A percentile compares a stretch with the other conserved stretches of the same genome.
These are phyloP conservation scores for Rhinichthys klamathensis DNA, from an alignment of 2,113 vertebrate species.

Conservation along the genomic window DNA sequence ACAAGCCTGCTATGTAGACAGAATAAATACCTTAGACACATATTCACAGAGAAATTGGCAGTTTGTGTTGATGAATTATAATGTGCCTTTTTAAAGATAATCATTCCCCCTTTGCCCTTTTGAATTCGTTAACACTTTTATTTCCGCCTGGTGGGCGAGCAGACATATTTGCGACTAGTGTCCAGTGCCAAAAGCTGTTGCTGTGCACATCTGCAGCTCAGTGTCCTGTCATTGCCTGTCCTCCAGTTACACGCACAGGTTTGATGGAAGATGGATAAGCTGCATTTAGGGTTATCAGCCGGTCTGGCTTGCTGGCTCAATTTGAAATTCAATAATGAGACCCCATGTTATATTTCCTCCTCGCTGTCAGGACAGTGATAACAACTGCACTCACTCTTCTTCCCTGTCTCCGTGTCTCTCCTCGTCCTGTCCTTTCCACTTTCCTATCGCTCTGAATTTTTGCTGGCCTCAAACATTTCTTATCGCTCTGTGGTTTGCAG, in stretches of 20 bases:
- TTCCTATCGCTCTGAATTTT: constrained; percentile 27
- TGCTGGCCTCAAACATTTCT: constrained; percentile 10
- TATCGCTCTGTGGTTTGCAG: constrained; percentile 11
- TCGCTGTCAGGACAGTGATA: constrained; percentile 34
- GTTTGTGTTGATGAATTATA: constrained; percentile 16
- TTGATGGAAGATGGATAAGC: constrained; percentile 55
- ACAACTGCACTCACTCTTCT: constrained; percentile 9
- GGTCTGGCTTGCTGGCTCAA: constrained; percentile 50
- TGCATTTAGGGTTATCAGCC: constrained; percentile 65
- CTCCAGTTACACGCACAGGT: constrained; percentile 35
- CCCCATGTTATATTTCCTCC: constrained; percentile 48
- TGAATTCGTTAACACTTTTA: constrained; percentile 12
- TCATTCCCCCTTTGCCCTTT: constrained; percentile 8
- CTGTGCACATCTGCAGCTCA: background rate
- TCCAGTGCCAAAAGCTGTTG: background rate
- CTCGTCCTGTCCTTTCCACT: constrained; percentile 19
- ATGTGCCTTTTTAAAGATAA: background rate
- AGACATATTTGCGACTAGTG: background rate
- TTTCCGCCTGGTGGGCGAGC: background rate
- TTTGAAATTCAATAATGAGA: constrained; percentile 62
- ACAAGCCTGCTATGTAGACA: too few species aligned
- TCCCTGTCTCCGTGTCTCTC: background rate
- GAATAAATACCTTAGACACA: background rate
- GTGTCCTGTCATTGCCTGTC: background rate
- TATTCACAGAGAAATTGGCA: constrained; percentile 6